Percentiles rank a stretch among this genome's conserved stretches.
Conservation (phyloP, 1,140 invertebrate genomes). For the Drosophila ananassae region DNA sequence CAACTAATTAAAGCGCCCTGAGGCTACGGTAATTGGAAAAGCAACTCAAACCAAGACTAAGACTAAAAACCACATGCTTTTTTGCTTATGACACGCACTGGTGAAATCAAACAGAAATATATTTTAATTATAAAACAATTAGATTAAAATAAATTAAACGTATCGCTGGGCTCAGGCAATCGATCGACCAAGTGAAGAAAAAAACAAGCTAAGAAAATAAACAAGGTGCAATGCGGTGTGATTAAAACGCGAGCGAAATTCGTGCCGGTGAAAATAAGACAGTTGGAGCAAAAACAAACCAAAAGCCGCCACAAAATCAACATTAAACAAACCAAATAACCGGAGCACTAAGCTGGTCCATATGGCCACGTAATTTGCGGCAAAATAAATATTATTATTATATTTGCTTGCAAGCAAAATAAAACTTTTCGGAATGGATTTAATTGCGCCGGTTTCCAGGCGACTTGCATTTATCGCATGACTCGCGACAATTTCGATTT, state of each 20-base stretch:
- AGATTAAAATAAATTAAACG: conserved; percentile 82
- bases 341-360: conserved; percentile 19
- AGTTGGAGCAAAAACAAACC: conserved; percentile 17
- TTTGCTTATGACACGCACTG: conserved; percentile 34
- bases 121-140: conserved; percentile 80
- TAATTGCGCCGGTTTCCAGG: conserved; percentile 58
- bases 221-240: conserved; percentile 33
- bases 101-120: conserved; percentile 69
- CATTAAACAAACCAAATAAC: conserved; percentile 35
- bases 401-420: conserved; percentile 13
- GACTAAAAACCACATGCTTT: conserved; percentile 13
- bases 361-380: conserved; percentile 57
- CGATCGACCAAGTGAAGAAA: conserved; percentile 52
- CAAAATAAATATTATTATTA: conserved; percentile 59
- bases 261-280: conserved; percentile 69
- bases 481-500: conserved; percentile 39
- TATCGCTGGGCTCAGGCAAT: conserved; percentile 74
- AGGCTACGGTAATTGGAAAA: conserved; percentile 20
- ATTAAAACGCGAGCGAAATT: conserved; percentile 62
- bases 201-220: conserved; percentile 44
- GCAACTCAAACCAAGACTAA: conserved; percentile 14
- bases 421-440: conserved; percentile 37
- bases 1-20: conserved; percentile 37
- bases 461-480: conserved; percentile 61
- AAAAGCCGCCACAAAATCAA: conserved; percentile 31